These are phyloP conservation scores for Neopelma chrysocephalum DNA, from an alignment of 2,797 vertebrate species.

Conservation along the genomic window DNA sequence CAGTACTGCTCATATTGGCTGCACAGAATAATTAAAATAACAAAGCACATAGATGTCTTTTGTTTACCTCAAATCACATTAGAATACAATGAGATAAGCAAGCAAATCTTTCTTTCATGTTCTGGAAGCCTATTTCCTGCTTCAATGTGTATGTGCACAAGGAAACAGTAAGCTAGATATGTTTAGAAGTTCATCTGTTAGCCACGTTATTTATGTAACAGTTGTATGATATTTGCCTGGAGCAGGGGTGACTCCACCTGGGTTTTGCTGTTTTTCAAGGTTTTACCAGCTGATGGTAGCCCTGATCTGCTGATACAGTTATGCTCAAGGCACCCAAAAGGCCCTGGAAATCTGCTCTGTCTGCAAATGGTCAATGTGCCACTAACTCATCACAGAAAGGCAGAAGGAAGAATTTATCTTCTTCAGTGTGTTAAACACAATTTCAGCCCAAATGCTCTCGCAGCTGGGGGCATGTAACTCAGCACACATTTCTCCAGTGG, in stretches of 20 bases:
- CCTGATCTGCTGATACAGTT: not conserved
- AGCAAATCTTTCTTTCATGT: conserved; percentile 4
- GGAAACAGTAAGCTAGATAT: not conserved
- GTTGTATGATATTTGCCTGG: not conserved
- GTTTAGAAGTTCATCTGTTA: not conserved
- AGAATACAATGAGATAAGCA: conserved; percentile 6
- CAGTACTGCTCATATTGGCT: not conserved
- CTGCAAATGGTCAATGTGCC: not conserved
- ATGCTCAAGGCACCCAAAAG: not conserved
- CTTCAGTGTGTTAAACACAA: not conserved
- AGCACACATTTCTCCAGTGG: not conserved
- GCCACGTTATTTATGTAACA: not conserved
- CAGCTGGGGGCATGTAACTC: not conserved
- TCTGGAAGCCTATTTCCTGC: conserved; percentile 1
- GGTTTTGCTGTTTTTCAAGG: not conserved
- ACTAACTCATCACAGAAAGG: not conserved
- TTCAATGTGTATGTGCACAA: not conserved
- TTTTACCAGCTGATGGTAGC: not conserved
- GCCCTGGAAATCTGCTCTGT: not conserved
- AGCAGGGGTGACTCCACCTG: not conserved
- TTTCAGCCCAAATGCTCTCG: not conserved
- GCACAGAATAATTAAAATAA: not conserved
- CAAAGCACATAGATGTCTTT: not conserved
- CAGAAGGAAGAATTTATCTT: not conserved
- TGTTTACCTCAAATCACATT: not conserved